Percentiles rank a stretch among this genome's conserved stretches.
These are phyloP conservation scores for Orientallactaga sibirica DNA, from an alignment of 2,797 vertebrate species.

Conservation along the genomic window DNA sequence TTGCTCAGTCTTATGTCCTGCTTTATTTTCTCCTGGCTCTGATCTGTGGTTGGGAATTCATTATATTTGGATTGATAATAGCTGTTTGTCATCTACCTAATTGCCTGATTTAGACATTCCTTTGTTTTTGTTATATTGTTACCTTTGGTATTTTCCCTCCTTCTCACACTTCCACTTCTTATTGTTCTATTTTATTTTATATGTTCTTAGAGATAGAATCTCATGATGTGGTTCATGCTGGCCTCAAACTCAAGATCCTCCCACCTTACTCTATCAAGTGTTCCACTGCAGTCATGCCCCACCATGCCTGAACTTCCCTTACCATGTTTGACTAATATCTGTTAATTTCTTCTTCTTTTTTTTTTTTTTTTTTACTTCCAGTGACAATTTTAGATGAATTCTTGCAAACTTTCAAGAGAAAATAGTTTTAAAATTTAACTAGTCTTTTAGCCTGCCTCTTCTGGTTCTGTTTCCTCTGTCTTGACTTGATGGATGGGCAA, in stretches of 20 bases:
- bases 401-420: not conserved
- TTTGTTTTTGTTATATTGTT: not conserved
- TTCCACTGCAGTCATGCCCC: no score
- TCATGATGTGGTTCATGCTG: not conserved
- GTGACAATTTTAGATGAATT: conserved; percentile 6
- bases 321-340: not conserved
- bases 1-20: not conserved
- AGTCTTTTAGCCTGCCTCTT: not conserved
- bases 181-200: not conserved
- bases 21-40: not conserved
- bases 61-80: not conserved
- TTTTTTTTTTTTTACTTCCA: not conserved
- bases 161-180: not conserved
- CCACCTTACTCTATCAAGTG: not conserved
- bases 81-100: not conserved
- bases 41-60: not conserved
- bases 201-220: no score
- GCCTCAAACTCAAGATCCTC: not conserved
- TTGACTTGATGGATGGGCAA: not conserved
- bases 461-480: not conserved
- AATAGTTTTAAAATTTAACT: not conserved
- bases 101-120: not conserved
- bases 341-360: no score
- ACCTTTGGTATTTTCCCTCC: not conserved
- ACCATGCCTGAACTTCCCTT: no score